These are phyloP conservation scores for Tadarida brasiliensis DNA, from an alignment of 2,797 vertebrate species.

Conservation along the genomic window DNA sequence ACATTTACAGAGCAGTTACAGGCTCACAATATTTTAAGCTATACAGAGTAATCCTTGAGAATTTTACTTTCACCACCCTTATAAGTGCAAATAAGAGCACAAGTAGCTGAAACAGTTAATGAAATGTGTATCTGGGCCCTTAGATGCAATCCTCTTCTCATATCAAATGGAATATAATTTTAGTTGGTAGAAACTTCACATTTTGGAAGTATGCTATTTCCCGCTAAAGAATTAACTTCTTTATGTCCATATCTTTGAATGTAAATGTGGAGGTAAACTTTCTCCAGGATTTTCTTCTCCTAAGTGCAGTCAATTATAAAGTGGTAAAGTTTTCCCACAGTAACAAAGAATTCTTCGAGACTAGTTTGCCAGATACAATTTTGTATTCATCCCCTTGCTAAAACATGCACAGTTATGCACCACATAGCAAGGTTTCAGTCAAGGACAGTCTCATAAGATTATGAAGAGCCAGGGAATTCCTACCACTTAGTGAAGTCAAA, in stretches of 20 bases:
- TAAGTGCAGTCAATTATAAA: slow-evolving; percentile 20
- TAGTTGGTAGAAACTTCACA: neutral
- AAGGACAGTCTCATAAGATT: neutral
- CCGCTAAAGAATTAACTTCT: slow-evolving; percentile 1
- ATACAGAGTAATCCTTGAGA: neutral
- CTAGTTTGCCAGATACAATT: neutral
- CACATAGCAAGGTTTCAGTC: neutral
- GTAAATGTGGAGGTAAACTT: neutral
- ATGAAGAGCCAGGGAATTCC: neutral
- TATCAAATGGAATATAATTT: neutral
- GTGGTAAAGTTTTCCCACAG: neutral
- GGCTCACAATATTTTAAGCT: slow-evolving; percentile 56
- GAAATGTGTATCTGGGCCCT: neutral
- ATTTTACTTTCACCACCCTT: slow-evolving; percentile 52
- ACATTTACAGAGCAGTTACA: slow-evolving; percentile 79
- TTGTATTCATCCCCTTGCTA: neutral
- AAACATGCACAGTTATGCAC: neutral
- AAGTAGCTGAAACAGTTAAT: neutral
- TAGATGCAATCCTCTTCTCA: neutral
- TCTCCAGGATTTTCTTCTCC: slow-evolving; percentile 44
- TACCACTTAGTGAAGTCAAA: neutral
- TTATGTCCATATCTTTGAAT: neutral
- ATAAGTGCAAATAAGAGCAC: neutral
- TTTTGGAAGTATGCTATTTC: slow-evolving; percentile 44
- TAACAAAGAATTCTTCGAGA: neutral